Base-by-base conservation (phyloP, 2,888 invertebrate genomes). In the Campaea margaritaria region DNA sequence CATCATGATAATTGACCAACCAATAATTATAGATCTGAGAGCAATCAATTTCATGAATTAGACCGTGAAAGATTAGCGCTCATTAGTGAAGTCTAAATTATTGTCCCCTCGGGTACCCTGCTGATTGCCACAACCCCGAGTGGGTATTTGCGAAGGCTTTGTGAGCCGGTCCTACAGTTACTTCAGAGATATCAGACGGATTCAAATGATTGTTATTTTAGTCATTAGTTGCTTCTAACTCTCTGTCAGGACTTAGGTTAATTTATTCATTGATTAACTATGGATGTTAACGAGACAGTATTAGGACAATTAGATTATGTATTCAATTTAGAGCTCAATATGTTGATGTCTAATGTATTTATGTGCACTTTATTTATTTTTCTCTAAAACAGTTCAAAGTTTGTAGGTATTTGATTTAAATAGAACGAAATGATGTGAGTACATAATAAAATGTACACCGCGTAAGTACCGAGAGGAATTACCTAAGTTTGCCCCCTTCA, bases 181-280 rank as follows among this genome's bases (percentile, higher is more conserved):
- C 48, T 44, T 47, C 43, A 52, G 48, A 31, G 31, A 43, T 38
- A 48, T 49, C 44, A 42, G 36, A 58, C 42, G 51, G 42, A 38
- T 44, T 44, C 52, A 53, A 58, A 53, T 49, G 39, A 58, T 51
- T 45, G 49, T 44, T 58, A 53, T 53, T 38, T 48, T 38, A 39
- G 38, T 44, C 47, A 58, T 31, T 53, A 48, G 34, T 34, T n/a
- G 47, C 41, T 42, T 41, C 44, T 46, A 50, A 38, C 28, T 44
- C 39, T 16, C 34, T 31, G 27, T 31, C 16, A 31, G 31, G 9
- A 9, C 31, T 31, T 21, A 21, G 21, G 21, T 21, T 21, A 21
- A 21, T 21, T 21, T 2, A 21, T 21, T 21, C 21, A 21, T 3
- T 21, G 21, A 21, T 21, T 21, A 21, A 21, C 21, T 21, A 21